Evolutionary conservation across 2,113 vertebrate species (phyloP).

Genomic region (Bothrops jararaca): DNA sequence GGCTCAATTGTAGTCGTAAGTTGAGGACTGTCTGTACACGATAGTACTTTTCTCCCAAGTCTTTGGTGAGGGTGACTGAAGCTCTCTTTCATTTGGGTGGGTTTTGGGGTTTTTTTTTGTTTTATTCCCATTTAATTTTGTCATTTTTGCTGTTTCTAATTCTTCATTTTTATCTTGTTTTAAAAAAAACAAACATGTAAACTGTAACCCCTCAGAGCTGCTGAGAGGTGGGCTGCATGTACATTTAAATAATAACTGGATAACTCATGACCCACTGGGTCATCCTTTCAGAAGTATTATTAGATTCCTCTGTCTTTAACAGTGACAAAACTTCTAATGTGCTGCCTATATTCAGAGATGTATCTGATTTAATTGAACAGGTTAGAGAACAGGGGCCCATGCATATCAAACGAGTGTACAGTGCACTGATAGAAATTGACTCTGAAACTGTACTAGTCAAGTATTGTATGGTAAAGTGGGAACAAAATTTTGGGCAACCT

Average conservation of each 20-base stretch:
- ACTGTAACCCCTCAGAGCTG: background rate
- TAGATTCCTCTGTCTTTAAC: background rate
- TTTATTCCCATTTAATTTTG: background rate
- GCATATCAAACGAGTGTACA: no score
- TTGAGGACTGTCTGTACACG: background rate
- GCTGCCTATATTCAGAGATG: background rate
- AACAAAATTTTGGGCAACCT: no score
- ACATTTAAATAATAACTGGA: background rate
- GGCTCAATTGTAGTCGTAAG: background rate
- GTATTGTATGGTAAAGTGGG: no score
- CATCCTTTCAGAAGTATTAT: background rate
- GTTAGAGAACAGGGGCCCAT: no score
- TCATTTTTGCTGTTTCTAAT: background rate
- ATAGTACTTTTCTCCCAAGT: background rate
- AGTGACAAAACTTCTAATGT: background rate
- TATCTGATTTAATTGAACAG: background rate
- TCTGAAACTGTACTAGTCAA: no score
- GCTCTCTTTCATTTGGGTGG: background rate
- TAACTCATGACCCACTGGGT: background rate
- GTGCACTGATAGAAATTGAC: no score
- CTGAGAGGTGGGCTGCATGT: background rate
- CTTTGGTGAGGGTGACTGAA: background rate
- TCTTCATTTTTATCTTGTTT: background rate
- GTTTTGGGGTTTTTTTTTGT: background rate
- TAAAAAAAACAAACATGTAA: background rate